Conservation (phyloP, 2,888 invertebrate genomes). For the Eupithecia subumbrata region DNA sequence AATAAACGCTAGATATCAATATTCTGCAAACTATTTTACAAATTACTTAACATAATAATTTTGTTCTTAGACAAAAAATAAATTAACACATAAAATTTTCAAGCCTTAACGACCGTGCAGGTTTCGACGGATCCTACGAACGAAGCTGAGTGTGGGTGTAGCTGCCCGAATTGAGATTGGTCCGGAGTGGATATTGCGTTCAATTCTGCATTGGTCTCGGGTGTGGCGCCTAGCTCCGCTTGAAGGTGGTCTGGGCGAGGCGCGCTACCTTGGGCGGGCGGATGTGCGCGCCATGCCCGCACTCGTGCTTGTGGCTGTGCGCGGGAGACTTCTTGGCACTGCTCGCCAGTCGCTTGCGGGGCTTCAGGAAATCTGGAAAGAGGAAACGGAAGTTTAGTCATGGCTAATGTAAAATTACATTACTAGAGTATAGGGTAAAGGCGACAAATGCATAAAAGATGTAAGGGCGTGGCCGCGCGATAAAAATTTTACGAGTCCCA, state of each 20-base stretch:
- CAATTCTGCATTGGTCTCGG: slow-evolving; percentile 42
- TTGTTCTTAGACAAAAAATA: slow-evolving; percentile 69
- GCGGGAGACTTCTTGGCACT: slow-evolving; percentile 79
- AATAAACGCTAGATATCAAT: slow-evolving; percentile 63
- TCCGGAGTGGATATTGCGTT: slow-evolving; percentile 49
- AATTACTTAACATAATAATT: slow-evolving; percentile 80
- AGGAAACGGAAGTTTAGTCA: slow-evolving; percentile 45
- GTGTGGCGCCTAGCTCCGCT: slow-evolving; percentile 71
- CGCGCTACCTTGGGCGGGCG: slow-evolving; percentile 80
- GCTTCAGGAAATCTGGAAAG: slow-evolving; percentile 87
- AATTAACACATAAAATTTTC: slow-evolving; percentile 78
- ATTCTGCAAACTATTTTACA: slow-evolving; percentile 76
- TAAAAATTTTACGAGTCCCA: slow-evolving; percentile 64
- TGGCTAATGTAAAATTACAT: not conserved
- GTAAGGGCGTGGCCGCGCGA: slow-evolving; percentile 41
- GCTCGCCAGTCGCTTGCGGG: slow-evolving; percentile 84
- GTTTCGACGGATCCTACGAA: slow-evolving; percentile 49
- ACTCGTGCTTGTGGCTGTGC: slow-evolving; percentile 75
- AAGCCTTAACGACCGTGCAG: slow-evolving; percentile 57
- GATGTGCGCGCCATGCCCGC: slow-evolving; percentile 75
- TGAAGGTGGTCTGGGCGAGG: slow-evolving; percentile 72
- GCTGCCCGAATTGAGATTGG: slow-evolving; percentile 52
- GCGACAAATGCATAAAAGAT: slow-evolving; percentile 38
- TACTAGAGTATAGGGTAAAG: not conserved
- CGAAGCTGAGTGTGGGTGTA: slow-evolving; percentile 45